Evolutionary conservation across 1,140 invertebrate species (phyloP), one percentile per base, ranked within the genome.

Genomic region (Drosophila guanche): DNA sequence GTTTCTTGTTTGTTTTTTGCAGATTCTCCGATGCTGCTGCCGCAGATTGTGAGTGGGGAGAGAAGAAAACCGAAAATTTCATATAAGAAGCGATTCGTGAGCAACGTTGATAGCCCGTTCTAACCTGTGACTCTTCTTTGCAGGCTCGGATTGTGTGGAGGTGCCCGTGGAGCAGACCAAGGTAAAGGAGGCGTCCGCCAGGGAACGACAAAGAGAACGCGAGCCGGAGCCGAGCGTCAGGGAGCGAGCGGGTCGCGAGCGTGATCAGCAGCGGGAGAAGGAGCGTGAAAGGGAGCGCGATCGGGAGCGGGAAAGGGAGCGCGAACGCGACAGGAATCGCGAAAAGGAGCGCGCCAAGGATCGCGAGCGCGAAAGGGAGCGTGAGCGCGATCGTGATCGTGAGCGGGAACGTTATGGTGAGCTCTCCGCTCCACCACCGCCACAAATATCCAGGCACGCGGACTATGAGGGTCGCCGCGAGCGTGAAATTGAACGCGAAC

Each of bases 81-180:
- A 53, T 51, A 48, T 58, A 56, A 54, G 58, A 40, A 59, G 40
- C 58, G 33, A 63, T 42, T 33, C 29, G 6, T n/a, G 5, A 7
- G 8, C 14, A 56, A 20, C 25, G 2, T 27, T 27, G 51, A 47
- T 37, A 61, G 41, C 20, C 45, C 71, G 37, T 58, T 63, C 23
- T 66, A 76, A 71, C 23, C 14, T 23, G n/a, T 42, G 33, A 5
- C 3, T 33, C 43, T 66, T 45, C 48, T 29, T 86, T 85, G 16
- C 73, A 85, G 81, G 81, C 53, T 91, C 90, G 0, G 90, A 91
- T 56, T 91, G 90, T 45, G 83, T 91, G 20, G 90, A 90, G 66
- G 83, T 88, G 43, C 84, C 84, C 4, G 58, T 81, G 12, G 76
- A 80, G 25, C 79, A 77, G 33, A 40, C 40, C 27, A 74, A 47